Evolutionary conservation across 2,797 vertebrate species (phyloP), one percentile per base, ranked within the genome.

Genomic region (Xerus rutilus): DNA sequence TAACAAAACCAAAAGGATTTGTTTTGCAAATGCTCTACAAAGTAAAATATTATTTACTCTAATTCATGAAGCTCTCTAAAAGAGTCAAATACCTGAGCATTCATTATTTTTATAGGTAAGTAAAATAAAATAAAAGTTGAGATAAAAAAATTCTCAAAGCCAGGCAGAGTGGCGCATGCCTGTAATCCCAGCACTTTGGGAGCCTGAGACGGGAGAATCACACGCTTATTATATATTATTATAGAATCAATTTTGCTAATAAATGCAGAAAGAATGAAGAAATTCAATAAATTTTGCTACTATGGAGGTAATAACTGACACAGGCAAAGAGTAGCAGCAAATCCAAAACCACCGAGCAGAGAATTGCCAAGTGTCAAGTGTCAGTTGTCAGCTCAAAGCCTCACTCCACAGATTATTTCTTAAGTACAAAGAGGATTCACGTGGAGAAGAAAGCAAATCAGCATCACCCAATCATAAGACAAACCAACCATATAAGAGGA

Each of bases 1-100:
- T 81, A 77, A 90, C 17, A 72, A 87, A 91, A 62, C 28, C 70
- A 76, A 91, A 93, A 78, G 74, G 52, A 72, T 73, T 91, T 89
- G 32, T 13, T 77, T 92, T 90, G 7, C 30, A 95, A 92, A 65
- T 67, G 3, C 15, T 52, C 28, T 64, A 8, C 30, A 64, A 77
- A 89, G 65, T 54, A 87, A 62, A 85, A 70, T 64, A 45, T 43
- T 54, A 67, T 87, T 84, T 90, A 12, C 10, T 57, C 15, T 54
- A 64, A 84, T 70, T 93, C 84, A 45, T 72, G 45, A 64, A 73
- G 49, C 39, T 92, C 76, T 92, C 64, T 25, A 65, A 79, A 72
- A 67, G 89, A 67, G 67, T 83, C 25, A 90, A 88, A 85, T 47
- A 73, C 77, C 25, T 69, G 57, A 90, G 49, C 23, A 30, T 35